Evolutionary conservation across 2,797 vertebrate species (phyloP).

Genomic region (Synanceia verrucosa): DNA sequence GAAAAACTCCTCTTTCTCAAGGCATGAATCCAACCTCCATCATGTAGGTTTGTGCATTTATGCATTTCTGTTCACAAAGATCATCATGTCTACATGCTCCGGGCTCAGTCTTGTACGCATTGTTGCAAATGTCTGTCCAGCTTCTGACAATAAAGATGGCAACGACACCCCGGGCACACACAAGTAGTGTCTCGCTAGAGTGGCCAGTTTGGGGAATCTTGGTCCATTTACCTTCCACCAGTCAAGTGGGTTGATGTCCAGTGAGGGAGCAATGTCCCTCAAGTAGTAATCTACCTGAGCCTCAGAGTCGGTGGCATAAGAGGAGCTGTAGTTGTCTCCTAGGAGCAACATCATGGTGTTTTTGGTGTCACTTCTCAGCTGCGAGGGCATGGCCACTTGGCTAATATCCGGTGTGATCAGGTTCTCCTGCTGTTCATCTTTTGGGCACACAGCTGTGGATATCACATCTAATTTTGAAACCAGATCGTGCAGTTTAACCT

Average conservation of each 20-base stretch:
- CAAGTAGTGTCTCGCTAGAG: slow-evolving; percentile 35
- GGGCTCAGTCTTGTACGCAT: slow-evolving; percentile 58
- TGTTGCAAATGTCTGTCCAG: slow-evolving; percentile 58
- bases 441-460: slow-evolving; percentile 26
- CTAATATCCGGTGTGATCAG: slow-evolving; percentile 54
- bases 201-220: slow-evolving; percentile 68
- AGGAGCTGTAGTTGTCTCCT: slow-evolving; percentile 74
- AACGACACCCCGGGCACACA: slow-evolving; percentile 44
- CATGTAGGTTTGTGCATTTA: slow-evolving; percentile 2
- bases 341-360: slow-evolving; percentile 74
- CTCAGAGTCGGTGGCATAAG: slow-evolving; percentile 69
- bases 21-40: too few species aligned
- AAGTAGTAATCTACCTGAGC: slow-evolving; percentile 75
- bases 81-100: slow-evolving; percentile 66
- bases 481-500: slow-evolving; percentile 72
- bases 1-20: not conserved
- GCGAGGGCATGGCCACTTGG: slow-evolving; percentile 43
- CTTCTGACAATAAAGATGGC: slow-evolving; percentile 53
- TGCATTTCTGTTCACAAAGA: slow-evolving; percentile 73
- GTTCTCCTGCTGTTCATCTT: slow-evolving; percentile 66
- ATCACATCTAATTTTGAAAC: slow-evolving; percentile 59
- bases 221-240: slow-evolving; percentile 73
- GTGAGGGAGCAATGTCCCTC: slow-evolving; percentile 67
- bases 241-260: slow-evolving; percentile 70
- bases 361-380: slow-evolving; percentile 63